A percentile compares a stretch with the other conserved stretches of the same genome.
Evolutionary conservation across 23 tunicate genomes (phyloP).

Genomic region (Ciona savignyi): DNA sequence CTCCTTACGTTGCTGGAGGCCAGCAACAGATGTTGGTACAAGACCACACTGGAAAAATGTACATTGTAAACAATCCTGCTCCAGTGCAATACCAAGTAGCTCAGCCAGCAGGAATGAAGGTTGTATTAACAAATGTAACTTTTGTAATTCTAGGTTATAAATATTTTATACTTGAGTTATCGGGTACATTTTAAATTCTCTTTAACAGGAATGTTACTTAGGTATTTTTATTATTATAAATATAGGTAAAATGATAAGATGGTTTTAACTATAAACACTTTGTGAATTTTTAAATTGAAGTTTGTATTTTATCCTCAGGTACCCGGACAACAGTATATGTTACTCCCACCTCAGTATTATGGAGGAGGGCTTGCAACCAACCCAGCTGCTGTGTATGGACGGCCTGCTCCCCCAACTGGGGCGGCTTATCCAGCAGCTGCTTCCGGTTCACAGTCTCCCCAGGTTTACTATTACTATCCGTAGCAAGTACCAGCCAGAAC

Average conservation of each 20-base stretch:
- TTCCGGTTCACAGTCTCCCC: background rate
- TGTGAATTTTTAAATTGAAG: no score
- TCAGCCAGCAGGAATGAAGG: background rate
- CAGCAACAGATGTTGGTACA: background rate
- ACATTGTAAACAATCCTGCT: background rate
- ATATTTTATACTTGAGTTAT: no score
- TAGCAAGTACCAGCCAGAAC: no score
- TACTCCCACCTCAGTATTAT: background rate
- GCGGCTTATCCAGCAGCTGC: background rate
- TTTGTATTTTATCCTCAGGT: background rate
- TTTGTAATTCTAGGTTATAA: no score
- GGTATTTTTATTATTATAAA: no score
- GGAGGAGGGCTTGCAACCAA: background rate
- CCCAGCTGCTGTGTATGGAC: background rate
- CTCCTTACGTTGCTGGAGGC: background rate
- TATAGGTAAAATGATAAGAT: no score
- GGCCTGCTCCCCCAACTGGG: background rate
- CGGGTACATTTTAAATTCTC: no score
- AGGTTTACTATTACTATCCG: background rate
- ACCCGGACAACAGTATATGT: background rate
- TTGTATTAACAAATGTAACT: no score
- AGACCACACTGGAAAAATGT: slow-evolving; percentile 3
- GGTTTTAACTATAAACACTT: no score
- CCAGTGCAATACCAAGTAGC: slow-evolving; percentile 5
- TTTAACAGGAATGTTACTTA: no score